These are phyloP conservation scores for Machimus atricapillus DNA, from an alignment of 2,888 invertebrate species.

Conservation along the genomic window DNA sequence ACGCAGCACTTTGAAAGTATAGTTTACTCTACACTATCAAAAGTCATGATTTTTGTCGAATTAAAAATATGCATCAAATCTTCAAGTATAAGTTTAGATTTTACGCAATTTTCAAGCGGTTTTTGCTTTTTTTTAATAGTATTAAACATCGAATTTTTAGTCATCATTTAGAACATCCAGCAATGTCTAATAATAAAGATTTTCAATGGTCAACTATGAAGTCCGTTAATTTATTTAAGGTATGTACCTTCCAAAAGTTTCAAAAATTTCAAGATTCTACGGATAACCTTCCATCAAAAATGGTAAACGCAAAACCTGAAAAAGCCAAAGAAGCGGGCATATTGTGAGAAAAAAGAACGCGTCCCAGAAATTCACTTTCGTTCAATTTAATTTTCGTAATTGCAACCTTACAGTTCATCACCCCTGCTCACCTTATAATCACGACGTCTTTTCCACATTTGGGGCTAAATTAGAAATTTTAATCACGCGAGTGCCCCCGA, in stretches of 20 bases:
- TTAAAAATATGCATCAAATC: too few species aligned
- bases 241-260: not conserved
- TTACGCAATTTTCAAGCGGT: too few species aligned
- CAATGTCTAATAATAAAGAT: not conserved
- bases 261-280: not conserved
- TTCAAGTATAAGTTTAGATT: too few species aligned
- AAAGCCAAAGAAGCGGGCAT: not conserved
- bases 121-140: too few species aligned
- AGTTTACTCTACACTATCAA: too few species aligned
- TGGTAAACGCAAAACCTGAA: not conserved
- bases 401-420: not conserved
- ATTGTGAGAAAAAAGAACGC: not conserved
- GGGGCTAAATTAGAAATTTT: not conserved
- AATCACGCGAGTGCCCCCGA: not conserved
- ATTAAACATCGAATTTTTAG: too few species aligned
- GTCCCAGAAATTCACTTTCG: slow-evolving; percentile 13
- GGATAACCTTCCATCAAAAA: not conserved
- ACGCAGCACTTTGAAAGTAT: not conserved
- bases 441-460: not conserved
- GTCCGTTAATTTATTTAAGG: not conserved
- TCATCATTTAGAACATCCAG: too few species aligned
- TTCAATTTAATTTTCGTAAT: not conserved
- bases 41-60: too few species aligned
- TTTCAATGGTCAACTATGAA: not conserved
- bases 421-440: not conserved